phyloP scores from a whole-genome alignment of 2,113 vertebrate genomes.

The Saccopteryx bilineata region DNA sequence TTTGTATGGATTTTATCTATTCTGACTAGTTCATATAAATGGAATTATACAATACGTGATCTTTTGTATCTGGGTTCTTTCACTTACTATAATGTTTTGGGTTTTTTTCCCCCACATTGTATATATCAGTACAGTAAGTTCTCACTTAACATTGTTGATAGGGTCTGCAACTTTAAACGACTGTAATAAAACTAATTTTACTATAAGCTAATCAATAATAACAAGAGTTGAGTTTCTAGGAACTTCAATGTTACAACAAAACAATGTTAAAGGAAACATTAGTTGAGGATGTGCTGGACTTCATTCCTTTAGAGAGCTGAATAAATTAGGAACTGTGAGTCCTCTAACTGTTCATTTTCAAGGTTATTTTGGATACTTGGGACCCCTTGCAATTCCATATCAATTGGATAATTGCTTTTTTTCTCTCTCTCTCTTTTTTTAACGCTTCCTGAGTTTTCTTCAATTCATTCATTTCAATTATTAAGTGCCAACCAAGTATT shows the following conservation, averaged over 20 bases:
- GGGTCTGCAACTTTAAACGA: neutral
- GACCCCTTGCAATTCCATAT: neutral
- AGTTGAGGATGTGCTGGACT: neutral
- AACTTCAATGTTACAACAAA: neutral
- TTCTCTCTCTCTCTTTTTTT: neutral
- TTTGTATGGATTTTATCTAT: conserved; percentile 1
- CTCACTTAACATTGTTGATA: neutral
- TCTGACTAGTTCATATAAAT: neutral
- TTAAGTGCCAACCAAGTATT: neutral
- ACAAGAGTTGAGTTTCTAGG: neutral
- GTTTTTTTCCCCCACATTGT: neutral
- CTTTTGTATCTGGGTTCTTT: no score
- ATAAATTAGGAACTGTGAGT: neutral
- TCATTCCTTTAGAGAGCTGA: neutral
- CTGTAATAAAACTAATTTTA: neutral
- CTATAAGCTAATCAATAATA: neutral
- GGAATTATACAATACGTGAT: neutral
- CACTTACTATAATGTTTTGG: neutral
- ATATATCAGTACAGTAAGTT: neutral
- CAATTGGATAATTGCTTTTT: neutral
- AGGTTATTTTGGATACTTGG: neutral
- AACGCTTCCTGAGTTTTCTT: neutral
- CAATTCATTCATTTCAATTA: conserved; percentile 52
- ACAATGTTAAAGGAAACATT: neutral
- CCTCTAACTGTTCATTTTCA: conserved; percentile 9